Evolutionary conservation across 2,797 vertebrate genomes (phyloP).

Genomic region (Echiichthys vipera): DNA sequence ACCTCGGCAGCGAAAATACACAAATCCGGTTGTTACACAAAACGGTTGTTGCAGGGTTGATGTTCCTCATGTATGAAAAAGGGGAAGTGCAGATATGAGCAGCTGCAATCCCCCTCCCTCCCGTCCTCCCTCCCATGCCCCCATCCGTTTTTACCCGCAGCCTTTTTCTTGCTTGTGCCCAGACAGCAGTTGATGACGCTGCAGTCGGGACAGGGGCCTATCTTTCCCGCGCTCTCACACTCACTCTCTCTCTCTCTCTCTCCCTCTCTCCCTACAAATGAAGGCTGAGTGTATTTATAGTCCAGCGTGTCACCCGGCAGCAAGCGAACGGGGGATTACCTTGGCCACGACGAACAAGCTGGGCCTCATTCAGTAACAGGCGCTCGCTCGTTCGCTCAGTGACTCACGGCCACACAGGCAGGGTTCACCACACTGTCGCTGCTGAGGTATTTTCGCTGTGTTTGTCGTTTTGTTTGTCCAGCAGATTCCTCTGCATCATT

Average conservation of each 20-base stretch:
- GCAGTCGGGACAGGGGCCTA: conserved; percentile 52
- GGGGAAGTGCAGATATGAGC: conserved; percentile 59
- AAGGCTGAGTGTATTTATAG: conserved; percentile 84
- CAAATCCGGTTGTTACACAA: no score
- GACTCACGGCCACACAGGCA: conserved; percentile 73
- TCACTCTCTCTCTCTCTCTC: conserved; percentile 2
- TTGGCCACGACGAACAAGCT: conserved; percentile 73
- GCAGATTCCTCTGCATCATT: conserved; percentile 14
- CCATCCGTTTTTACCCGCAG: conserved; percentile 40
- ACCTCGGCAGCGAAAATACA: background rate
- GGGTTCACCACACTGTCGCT: conserved; percentile 50
- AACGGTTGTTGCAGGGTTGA: conserved; percentile 36
- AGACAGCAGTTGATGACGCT: conserved; percentile 79
- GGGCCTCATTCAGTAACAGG: conserved; percentile 78
- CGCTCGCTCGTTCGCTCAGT: conserved; percentile 52
- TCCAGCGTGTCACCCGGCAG: conserved; percentile 76
- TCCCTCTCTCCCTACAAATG: conserved; percentile 57
- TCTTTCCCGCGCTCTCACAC: conserved; percentile 29
- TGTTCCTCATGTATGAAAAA: conserved; percentile 34
- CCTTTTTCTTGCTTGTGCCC: conserved; percentile 55
- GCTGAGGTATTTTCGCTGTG: conserved; percentile 56
- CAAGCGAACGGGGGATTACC: conserved; percentile 83
- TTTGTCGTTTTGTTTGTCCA: conserved; percentile 36
- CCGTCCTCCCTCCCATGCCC: background rate
- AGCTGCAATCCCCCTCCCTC: conserved; percentile 54